Percentiles rank a stretch among this genome's conserved stretches.
These are phyloP conservation scores for Erythrocercus mccallii DNA, from an alignment of 2,113 vertebrate genomes.

Conservation along the genomic window DNA sequence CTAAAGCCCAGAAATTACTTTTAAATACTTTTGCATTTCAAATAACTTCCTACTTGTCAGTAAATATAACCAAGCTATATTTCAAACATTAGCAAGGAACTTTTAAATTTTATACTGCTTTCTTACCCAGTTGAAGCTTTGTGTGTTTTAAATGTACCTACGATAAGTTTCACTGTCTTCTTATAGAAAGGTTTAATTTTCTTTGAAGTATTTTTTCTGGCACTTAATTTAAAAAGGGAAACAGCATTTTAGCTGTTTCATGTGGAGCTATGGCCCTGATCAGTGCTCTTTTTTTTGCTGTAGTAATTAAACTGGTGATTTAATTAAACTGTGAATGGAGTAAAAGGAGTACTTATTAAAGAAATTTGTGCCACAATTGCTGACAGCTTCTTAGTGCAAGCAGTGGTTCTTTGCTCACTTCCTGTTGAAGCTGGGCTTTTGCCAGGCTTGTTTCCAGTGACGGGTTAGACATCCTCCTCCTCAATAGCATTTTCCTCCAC, in stretches of 20 bases:
- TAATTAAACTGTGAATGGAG: background rate
- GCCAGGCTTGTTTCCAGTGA: background rate
- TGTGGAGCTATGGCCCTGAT: background rate
- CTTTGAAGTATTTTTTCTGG: background rate
- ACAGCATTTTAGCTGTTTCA: background rate
- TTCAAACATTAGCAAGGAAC: background rate
- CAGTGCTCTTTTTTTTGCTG: background rate
- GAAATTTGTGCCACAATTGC: background rate
- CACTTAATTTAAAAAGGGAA: background rate
- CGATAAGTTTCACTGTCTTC: background rate
- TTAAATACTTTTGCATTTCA: background rate
- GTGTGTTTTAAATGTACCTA: background rate
- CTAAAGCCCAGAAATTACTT: background rate
- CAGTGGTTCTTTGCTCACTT: background rate
- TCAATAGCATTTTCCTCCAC: background rate
- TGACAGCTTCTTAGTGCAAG: background rate
- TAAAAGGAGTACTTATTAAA: background rate
- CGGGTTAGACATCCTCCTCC: background rate
- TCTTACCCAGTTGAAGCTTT: background rate
- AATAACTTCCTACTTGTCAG: background rate
- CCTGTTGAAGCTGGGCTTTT: background rate
- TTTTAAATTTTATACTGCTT: background rate
- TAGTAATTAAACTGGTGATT: conserved; percentile 5
- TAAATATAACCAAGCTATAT: background rate
- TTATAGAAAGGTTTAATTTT: background rate